Base-by-base conservation (phyloP, 2,113 vertebrate species). In the Conger conger region DNA sequence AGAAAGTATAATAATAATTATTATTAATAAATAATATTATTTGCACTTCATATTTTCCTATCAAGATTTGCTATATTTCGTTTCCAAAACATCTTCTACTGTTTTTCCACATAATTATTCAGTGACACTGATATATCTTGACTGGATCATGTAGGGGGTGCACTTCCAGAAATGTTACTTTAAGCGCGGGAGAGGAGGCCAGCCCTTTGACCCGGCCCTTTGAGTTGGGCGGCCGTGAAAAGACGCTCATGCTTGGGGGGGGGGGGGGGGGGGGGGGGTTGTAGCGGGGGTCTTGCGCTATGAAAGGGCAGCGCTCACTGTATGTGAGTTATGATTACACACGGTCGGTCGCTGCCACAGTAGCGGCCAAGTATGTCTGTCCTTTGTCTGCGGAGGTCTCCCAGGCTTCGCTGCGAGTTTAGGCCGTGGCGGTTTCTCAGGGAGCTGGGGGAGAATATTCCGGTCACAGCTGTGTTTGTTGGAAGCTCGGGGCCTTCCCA, bases 401-500 rank as follows among this genome's bases (percentile, higher is more conserved):
- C 93, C 90, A 92, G 93, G 93, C 91, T 8, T 85, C 91, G 90
- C 91, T 92, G 81, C 77, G 0, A 92, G 94, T 92, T 94, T 94
- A 93, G 94, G 92, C 94, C 93, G 94, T 94, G 95, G 94, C 93
- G 94, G 94, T 96, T 95, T 95, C 95, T 93, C 93, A 92, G 95
- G 95, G 94, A 95, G 92, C n/a, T 13, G 84, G 83, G 23, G 76
- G 33, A 84, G 63, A 60, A 42, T 79, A 84, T 84, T 94, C 93
- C 92, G 92, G 92, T 95, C 93, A 94, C 95, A 96, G 95, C 95
- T 96, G 94, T 95, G 95, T 95, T 93, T 95, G 95, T 90, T 92
- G 93, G 94, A 95, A 92, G 45, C 45, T 92, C 91, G 89, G 92
- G 91, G 92, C 93, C 57, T 63, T 92, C 84, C 83, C 83, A 91